Evolutionary conservation across 1,140 invertebrate genomes (phyloP).

Genomic region (Aphaenogaster ashmeadi): DNA sequence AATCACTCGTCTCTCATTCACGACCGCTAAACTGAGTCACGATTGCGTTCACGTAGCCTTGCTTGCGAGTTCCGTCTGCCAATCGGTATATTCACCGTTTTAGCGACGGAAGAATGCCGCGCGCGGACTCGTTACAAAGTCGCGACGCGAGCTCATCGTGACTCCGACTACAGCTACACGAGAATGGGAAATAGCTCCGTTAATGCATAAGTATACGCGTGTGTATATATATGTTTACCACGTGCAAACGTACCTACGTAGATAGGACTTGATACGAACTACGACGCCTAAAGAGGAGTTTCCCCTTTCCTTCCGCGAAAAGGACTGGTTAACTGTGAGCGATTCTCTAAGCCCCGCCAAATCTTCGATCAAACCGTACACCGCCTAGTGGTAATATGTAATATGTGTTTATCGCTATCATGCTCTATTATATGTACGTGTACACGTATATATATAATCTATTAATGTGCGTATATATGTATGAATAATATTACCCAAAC

Average conservation of each 20-base stretch:
- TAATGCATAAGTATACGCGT: constrained; percentile 37
- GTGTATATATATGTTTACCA: constrained; percentile 23
- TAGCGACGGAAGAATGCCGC: constrained; percentile 1
- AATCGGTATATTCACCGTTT: not conserved
- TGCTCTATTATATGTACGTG: constrained; percentile 32
- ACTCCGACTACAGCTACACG: constrained; percentile 68
- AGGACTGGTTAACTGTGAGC: constrained; percentile 27
- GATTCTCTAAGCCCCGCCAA: constrained; percentile 28
- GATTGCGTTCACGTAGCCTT: constrained; percentile 28
- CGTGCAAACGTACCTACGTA: constrained; percentile 62
- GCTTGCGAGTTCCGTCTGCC: not conserved
- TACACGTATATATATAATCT: constrained; percentile 13
- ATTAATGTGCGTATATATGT: constrained; percentile 66
- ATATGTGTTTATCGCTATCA: constrained; percentile 60
- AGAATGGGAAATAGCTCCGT: constrained; percentile 67
- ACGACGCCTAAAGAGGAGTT: constrained; percentile 37
- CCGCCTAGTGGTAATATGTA: constrained; percentile 48
- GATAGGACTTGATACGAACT: constrained; percentile 34
- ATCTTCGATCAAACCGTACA: constrained; percentile 59
- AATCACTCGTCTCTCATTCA: constrained; percentile 66
- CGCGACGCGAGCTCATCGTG: constrained; percentile 48
- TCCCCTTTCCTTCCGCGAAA: not conserved
- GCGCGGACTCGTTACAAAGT: not conserved
- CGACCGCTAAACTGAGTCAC: constrained; percentile 63
- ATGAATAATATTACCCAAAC: constrained; percentile 77